A percentile compares a stretch with the other conserved stretches of the same genome.
These are phyloP conservation scores for Hedya salicella DNA, from an alignment of 2,888 invertebrate genomes.

Conservation along the genomic window DNA sequence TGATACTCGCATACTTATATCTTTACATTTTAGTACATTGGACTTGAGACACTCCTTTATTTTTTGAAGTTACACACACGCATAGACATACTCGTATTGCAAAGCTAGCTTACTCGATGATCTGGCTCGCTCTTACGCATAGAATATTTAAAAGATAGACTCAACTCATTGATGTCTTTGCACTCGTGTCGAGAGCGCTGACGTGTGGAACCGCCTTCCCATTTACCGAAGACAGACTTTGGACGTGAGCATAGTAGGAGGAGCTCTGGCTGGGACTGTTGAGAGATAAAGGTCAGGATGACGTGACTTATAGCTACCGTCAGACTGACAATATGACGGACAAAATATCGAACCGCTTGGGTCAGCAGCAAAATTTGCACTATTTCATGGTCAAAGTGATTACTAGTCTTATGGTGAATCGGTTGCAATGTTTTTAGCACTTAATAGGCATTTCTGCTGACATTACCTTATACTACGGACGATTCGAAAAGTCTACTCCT, in stretches of 20 bases:
- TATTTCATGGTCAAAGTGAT: no score
- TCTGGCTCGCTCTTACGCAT: neutral
- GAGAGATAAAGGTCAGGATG: neutral
- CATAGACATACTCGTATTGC: neutral
- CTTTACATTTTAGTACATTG: no score
- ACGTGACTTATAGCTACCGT: neutral
- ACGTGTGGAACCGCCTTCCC: neutral
- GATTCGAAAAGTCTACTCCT: no score
- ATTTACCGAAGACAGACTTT: neutral
- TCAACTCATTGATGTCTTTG: neutral
- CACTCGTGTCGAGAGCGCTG: neutral
- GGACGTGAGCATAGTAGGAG: neutral
- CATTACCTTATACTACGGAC: no score
- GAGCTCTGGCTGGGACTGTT: neutral
- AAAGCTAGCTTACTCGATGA: neutral
- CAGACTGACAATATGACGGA: neutral
- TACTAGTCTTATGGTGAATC: no score
- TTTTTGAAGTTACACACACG: no score
- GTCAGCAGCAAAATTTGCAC: no score
- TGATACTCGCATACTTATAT: no score
- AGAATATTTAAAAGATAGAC: neutral
- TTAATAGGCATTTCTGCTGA: no score
- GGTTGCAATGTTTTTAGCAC: no score
- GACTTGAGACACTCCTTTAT: no score
- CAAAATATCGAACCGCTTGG: neutral